Percentiles rank a stretch among this genome's conserved stretches.
phyloP scores from a whole-genome alignment of 2,113 vertebrate species.

The Heterotilapia buettikoferi region DNA sequence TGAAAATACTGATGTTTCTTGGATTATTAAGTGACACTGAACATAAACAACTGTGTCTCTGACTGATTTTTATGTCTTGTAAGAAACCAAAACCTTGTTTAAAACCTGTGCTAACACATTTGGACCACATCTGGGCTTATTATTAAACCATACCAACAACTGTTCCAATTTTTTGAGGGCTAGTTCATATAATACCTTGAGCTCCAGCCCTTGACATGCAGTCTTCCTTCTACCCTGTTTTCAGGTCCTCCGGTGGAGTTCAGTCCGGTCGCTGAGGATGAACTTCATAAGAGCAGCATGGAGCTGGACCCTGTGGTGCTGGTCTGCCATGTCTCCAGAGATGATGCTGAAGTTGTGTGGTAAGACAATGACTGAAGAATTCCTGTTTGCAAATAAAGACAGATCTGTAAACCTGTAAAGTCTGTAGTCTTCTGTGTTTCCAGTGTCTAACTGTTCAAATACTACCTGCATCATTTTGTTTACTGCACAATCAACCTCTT shows the following conservation, averaged over 20 bases:
- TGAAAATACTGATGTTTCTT: not conserved
- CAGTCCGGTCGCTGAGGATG: constrained; percentile 48
- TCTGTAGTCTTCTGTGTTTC: not conserved
- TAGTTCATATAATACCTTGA: not conserved
- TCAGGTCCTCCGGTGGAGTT: constrained; percentile 66
- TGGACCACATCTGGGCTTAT: not conserved
- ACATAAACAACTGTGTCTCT: not conserved
- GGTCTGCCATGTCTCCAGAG: constrained; percentile 66
- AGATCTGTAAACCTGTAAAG: not conserved
- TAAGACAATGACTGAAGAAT: not conserved
- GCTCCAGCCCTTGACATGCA: not conserved
- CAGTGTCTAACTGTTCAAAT: not conserved
- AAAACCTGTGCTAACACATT: not conserved
- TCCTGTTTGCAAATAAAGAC: not conserved
- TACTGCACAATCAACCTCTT: not conserved
- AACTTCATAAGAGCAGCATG: constrained; percentile 65
- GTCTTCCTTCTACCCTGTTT: not conserved
- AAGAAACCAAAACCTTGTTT: not conserved
- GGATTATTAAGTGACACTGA: not conserved
- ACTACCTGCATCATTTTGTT: not conserved
- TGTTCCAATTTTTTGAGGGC: not conserved
- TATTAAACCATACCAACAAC: not conserved
- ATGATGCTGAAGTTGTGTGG: constrained; percentile 62
- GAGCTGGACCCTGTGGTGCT: constrained; percentile 74
- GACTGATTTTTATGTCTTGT: not conserved